Base-by-base conservation (phyloP, 1,140 invertebrate genomes). In the Bilobella aurantiaca region DNA sequence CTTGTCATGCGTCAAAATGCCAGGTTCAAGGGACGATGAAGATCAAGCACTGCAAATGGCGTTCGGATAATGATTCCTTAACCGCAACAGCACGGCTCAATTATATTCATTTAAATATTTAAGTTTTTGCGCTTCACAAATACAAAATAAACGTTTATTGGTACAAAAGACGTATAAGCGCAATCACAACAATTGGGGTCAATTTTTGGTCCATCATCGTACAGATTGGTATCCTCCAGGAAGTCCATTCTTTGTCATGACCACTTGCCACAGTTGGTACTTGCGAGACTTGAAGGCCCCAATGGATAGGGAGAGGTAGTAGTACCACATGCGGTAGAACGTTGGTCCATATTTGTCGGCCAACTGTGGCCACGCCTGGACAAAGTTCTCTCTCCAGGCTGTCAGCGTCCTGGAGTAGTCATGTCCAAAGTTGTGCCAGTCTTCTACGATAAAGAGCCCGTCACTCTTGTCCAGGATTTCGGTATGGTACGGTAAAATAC, bases 251-350 rank as follows among this genome's bases (percentile, higher is more conserved):
- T 65, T 65, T 14, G 28, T 62, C 3, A 66, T 46, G 18, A 66
- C 64, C 18, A 67, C 46, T 66, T 69, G 67, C 67, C 67, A 69
- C 21, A 69, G 42, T 27, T 69, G 64, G 25, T 61, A 57, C n/a
- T 66, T 61, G 21, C 67, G 31, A 27, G 63, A 56, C 47, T 59
- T 61, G 31, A 69, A 69, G 21, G 25, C 53, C 32, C 66, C 66
- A 46, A 58, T 58, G 5, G 67, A 65, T 21, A 57, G 31, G 3
- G 12, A 47, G 1, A 69, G 32, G 34, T 69, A 69, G 28, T 57
- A 69, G 23, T 62, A 59, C 66, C 66, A 67, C 66, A 63, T 64
- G 37, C 62, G 47, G 53, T 3, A 49, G 25, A 67, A 67, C 27
- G 1, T 47, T 14, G 63, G 61, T 23, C 53, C 61, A 23, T 66